Evolutionary conservation across 2,797 vertebrate species (phyloP).

Genomic region (Emys orbicularis): DNA sequence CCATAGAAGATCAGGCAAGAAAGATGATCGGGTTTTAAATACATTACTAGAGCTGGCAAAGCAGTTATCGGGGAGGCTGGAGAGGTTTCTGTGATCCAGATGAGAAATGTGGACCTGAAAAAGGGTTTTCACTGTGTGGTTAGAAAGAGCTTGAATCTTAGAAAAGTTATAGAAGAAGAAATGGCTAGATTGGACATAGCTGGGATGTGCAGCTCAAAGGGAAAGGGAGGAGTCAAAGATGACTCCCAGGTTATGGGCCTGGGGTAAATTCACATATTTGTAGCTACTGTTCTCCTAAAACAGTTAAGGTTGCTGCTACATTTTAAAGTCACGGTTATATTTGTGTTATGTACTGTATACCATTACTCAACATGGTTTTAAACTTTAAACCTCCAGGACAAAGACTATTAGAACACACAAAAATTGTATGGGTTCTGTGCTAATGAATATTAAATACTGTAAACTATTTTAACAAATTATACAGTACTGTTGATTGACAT

Average conservation of each 20-base stretch:
- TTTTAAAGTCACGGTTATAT: background rate
- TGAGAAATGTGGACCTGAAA: background rate
- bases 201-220: background rate
- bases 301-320: background rate
- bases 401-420: background rate
- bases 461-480: background rate
- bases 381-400: background rate
- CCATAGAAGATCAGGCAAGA: background rate
- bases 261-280: background rate
- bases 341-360: background rate
- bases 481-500: background rate
- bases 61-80: background rate
- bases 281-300: background rate
- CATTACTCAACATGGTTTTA: background rate
- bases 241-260: background rate
- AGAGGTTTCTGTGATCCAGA: background rate
- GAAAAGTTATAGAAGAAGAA: background rate
- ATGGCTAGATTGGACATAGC: background rate
- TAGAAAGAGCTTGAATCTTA: background rate
- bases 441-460: slow-evolving; percentile 18
- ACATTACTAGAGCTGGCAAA: background rate
- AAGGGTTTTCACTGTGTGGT: background rate
- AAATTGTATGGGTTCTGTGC: background rate
- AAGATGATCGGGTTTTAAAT: background rate
- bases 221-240: background rate